Evolutionary conservation across 2,113 vertebrate genomes (phyloP).

Genomic region (Psittacula cyanocephala): DNA sequence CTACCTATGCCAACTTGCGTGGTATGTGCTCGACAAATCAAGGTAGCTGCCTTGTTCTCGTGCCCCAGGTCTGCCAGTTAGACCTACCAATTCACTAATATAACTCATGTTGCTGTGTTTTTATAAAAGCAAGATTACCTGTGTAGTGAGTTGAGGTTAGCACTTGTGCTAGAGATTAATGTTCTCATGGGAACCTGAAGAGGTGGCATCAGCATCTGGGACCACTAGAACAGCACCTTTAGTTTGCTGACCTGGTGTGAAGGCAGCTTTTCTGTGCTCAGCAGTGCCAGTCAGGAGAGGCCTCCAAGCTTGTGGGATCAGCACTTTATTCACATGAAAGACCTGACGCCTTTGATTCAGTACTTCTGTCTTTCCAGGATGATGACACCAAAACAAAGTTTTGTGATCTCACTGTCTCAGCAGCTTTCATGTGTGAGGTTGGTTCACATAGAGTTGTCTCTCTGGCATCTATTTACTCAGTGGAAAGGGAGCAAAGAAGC

Average conservation of each 20-base stretch:
- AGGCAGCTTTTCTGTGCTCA: background rate
- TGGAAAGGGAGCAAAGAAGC: constrained; percentile 16
- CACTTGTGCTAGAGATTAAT: background rate
- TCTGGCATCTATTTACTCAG: constrained; percentile 33
- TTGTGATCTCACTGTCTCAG: constrained; percentile 50
- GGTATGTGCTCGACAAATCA: background rate
- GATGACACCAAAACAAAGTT: constrained; percentile 61
- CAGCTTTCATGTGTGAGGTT: constrained; percentile 17
- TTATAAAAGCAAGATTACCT: background rate
- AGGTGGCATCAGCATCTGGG: background rate
- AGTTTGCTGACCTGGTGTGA: constrained; percentile 14
- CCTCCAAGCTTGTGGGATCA: constrained; percentile 17
- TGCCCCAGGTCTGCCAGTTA: background rate
- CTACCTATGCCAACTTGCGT: fast-evolving
- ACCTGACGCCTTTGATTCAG: constrained; percentile 32
- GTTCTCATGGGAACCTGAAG: background rate
- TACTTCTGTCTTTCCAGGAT: constrained; percentile 50
- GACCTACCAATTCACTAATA: background rate
- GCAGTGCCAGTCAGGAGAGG: constrained; percentile 28
- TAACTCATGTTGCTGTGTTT: background rate
- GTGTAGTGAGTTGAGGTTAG: background rate
- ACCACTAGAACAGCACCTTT: constrained; percentile 13
- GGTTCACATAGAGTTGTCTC: background rate
- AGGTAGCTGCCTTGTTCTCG: background rate
- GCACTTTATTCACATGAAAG: constrained; percentile 59